phyloP scores from a whole-genome alignment of 2,113 vertebrate species.

The Plectropomus leopardus region DNA sequence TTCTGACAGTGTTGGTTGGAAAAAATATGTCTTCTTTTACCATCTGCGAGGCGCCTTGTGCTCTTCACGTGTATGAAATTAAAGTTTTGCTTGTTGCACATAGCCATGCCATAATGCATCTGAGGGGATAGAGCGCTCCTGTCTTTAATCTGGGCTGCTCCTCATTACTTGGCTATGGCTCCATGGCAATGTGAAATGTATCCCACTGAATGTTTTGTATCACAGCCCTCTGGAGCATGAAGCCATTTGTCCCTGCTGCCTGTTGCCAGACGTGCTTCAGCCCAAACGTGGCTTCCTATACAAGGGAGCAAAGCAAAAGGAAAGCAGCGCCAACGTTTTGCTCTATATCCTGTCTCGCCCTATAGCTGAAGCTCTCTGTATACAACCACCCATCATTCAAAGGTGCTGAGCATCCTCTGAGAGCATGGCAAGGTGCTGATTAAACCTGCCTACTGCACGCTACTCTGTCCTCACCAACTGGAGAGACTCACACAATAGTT shows the following conservation, averaged over 20 bases:
- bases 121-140: conserved; percentile 26
- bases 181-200: conserved; percentile 63
- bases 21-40: conserved; percentile 32
- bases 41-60: not conserved
- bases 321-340: conserved; percentile 45
- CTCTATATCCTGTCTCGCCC: conserved; percentile 43
- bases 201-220: conserved; percentile 70
- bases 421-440: conserved; percentile 74
- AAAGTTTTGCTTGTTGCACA: conserved; percentile 37
- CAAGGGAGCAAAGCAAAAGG: conserved; percentile 10
- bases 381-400: conserved; percentile 68
- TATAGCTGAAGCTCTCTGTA: conserved; percentile 50
- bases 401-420: conserved; percentile 67
- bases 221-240: conserved; percentile 72
- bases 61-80: conserved; percentile 22
- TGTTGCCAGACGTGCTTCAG: conserved; percentile 62
- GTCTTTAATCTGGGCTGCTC: conserved; percentile 69
- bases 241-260: conserved; percentile 75
- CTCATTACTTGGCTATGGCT: conserved; percentile 71
- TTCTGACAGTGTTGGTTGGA: conserved; percentile 12
- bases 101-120: conserved; percentile 45
- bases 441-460: conserved; percentile 74
- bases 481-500: conserved; percentile 76
- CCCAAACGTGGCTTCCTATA: conserved; percentile 36
- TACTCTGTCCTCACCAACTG: conserved; percentile 64